Evolutionary conservation across 2,888 invertebrate species (phyloP).

Genomic region (Hybos culiciformis): DNA sequence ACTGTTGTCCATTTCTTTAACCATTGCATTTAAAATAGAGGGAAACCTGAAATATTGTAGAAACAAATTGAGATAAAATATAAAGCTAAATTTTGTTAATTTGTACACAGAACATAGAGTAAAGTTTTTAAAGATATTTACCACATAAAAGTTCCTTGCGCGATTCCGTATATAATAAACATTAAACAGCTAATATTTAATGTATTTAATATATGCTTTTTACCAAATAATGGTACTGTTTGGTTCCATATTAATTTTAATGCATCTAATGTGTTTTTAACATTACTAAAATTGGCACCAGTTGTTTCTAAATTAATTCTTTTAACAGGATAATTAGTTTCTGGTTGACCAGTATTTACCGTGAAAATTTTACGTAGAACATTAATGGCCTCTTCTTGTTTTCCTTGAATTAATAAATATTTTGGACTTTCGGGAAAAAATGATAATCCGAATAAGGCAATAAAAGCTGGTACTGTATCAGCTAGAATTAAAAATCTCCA

Average conservation of each 20-base stretch:
- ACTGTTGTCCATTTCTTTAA: constrained; percentile 27
- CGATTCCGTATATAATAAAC: constrained; percentile 25
- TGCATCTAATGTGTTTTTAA: constrained; percentile 23
- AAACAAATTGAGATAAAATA: not conserved
- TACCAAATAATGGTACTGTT: constrained; percentile 27
- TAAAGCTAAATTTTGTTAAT: not conserved
- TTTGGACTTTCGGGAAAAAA: constrained; percentile 68
- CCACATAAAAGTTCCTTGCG: constrained; percentile 33
- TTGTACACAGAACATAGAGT: not conserved
- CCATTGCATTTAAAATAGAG: constrained; percentile 27
- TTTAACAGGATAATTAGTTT: constrained; percentile 40
- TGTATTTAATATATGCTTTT: constrained; percentile 22
- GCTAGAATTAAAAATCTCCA: constrained; percentile 62
- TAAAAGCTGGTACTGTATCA: constrained; percentile 48
- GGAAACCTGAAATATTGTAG: constrained; percentile 27
- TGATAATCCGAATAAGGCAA: constrained; percentile 43
- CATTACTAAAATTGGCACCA: constrained; percentile 24
- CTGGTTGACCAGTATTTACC: constrained; percentile 35
- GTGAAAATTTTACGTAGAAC: constrained; percentile 48
- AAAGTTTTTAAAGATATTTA: constrained; percentile 10
- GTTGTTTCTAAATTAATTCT: constrained; percentile 19
- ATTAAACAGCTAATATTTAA: constrained; percentile 25
- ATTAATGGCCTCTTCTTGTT: constrained; percentile 42
- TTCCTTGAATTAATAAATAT: constrained; percentile 50
- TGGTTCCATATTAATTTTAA: constrained; percentile 28